These are phyloP conservation scores for Sebastes oblongus DNA, from an alignment of 2,797 vertebrate species.

Conservation along the genomic window DNA sequence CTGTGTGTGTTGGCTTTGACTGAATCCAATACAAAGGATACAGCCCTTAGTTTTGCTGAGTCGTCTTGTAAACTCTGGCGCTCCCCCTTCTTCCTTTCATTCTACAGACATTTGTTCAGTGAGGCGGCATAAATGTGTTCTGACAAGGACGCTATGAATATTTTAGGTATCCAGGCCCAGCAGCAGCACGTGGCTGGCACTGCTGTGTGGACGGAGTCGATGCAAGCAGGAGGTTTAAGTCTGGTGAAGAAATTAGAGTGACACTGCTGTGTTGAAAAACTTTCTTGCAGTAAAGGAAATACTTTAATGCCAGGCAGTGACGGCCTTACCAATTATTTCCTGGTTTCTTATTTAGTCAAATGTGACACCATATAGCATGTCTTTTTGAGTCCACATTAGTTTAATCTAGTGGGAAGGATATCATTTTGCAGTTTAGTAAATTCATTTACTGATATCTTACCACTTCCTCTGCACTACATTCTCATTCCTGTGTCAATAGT, in stretches of 20 bases:
- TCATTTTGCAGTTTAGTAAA: background rate
- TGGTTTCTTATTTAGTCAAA: background rate
- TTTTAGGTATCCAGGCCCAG: conserved; percentile 66
- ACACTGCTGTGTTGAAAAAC: background rate
- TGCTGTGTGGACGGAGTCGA: conserved; percentile 27
- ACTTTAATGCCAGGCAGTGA: background rate
- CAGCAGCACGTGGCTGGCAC: conserved; percentile 43
- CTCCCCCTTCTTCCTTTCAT: conserved; percentile 18
- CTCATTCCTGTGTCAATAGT: background rate
- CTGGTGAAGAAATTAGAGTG: conserved; percentile 5
- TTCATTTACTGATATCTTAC: background rate
- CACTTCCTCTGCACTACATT: background rate
- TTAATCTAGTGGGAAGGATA: background rate
- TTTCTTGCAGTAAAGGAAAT: background rate
- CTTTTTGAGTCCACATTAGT: background rate
- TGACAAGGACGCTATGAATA: conserved; percentile 79
- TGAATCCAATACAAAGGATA: conserved; percentile 16
- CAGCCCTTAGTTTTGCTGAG: conserved; percentile 37
- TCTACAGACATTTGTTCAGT: conserved; percentile 60
- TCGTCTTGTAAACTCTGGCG: conserved; percentile 41
- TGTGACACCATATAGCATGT: background rate
- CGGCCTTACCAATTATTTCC: background rate
- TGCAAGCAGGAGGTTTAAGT: conserved; percentile 1
- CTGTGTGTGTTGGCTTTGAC: background rate
- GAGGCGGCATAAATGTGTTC: conserved; percentile 68